Conservation (phyloP, 2,888 invertebrate species). For the Cerastis rubricosa region DNA sequence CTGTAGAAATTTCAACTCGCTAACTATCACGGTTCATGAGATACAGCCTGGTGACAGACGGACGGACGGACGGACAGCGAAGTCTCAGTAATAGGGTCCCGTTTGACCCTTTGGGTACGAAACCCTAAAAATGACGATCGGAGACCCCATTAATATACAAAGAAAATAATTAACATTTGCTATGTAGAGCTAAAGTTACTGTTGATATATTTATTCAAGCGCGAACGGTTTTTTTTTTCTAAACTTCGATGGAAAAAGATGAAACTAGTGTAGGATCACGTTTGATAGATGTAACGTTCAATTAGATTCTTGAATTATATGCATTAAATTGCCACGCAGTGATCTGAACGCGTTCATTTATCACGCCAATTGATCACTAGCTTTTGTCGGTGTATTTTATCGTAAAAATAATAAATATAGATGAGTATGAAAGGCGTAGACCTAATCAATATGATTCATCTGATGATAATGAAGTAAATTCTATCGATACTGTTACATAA, state of each 20-base stretch:
- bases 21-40: too few relatives aligned
- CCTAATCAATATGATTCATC: slow-evolving; percentile 44
- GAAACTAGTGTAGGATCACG: slow-evolving; percentile 68
- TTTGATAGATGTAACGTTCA: slow-evolving; percentile 70
- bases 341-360: slow-evolving; percentile 68
- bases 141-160: slow-evolving; percentile 50
- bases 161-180: slow-evolving; percentile 50
- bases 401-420: neutral
- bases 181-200: slow-evolving; percentile 51
- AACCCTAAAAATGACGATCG: slow-evolving; percentile 5
- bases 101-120: too few relatives aligned
- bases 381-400: slow-evolving; percentile 35
- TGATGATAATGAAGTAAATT: slow-evolving; percentile 17
- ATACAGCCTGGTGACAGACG: too few relatives aligned
- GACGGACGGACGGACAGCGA: too few relatives aligned
- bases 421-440: neutral
- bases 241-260: slow-evolving; percentile 57
- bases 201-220: slow-evolving; percentile 58
- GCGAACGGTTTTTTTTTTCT: slow-evolving; percentile 45
- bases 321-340: slow-evolving; percentile 70
- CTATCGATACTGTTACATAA: slow-evolving; percentile 10
- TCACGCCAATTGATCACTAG: slow-evolving; percentile 74
- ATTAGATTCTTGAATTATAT: slow-evolving; percentile 73
- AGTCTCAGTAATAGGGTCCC: too few relatives aligned
- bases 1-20: too few relatives aligned